phyloP scores from a whole-genome alignment of 2,113 vertebrate species.

The Cyphomyrus discorhynchus region DNA sequence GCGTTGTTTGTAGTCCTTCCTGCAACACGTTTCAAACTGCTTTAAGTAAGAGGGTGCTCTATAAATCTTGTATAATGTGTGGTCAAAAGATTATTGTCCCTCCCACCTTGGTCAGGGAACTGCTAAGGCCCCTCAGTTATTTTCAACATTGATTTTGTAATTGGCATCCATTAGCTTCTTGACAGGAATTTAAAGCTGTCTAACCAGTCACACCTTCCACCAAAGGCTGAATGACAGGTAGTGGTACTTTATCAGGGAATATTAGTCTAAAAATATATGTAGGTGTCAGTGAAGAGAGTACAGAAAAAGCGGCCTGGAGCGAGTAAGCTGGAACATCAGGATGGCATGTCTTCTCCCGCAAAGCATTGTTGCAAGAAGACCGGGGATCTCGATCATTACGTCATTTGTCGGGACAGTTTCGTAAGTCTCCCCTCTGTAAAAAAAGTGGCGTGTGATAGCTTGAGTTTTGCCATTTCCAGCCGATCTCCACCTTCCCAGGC shows the following conservation, averaged over 20 bases:
- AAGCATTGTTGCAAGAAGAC: not conserved
- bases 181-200: constrained; percentile 25
- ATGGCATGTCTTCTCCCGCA: not conserved
- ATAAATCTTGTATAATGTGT: not conserved
- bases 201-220: not conserved
- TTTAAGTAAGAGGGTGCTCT: not conserved
- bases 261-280: constrained; percentile 26
- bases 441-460: not conserved
- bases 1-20: not conserved
- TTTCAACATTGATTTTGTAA: constrained; percentile 29
- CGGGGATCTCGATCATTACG: not conserved
- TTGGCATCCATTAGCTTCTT: constrained; percentile 25
- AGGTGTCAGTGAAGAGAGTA: constrained; percentile 9
- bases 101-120: not conserved
- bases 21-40: not conserved
- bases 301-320: not conserved
- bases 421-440: not conserved
- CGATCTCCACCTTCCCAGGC: not conserved
- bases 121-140: not conserved
- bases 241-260: constrained; percentile 18
- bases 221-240: constrained; percentile 21
- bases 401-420: not conserved
- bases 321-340: constrained; percentile 1
- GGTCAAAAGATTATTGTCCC: not conserved
- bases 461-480: not conserved